phyloP scores from a whole-genome alignment of 2,113 vertebrate genomes.

The Anas platyrhynchos region DNA sequence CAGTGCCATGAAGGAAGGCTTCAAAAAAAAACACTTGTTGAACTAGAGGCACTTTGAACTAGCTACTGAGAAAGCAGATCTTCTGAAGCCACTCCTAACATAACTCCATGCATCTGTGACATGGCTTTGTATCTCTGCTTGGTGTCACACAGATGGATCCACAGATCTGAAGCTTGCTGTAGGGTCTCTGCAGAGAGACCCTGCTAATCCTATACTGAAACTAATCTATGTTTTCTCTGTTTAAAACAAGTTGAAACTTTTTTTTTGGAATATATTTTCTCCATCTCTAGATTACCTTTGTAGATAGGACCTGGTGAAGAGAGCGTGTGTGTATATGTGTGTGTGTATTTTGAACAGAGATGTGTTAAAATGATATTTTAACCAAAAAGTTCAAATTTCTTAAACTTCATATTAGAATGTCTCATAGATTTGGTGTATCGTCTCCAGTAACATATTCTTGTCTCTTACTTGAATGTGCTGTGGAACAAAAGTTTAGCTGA shows the following conservation, averaged over 20 bases:
- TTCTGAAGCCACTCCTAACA: background rate
- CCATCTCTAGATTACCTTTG: background rate
- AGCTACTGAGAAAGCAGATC: background rate
- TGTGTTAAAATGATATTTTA: background rate
- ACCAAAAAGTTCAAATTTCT: background rate
- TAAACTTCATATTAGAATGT: background rate
- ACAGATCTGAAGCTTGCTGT: background rate
- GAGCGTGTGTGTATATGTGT: background rate
- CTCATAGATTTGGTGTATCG: background rate
- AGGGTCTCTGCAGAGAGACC: background rate
- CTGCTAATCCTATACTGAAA: background rate
- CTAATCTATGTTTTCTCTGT: background rate
- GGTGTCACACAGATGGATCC: background rate
- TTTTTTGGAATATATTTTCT: background rate
- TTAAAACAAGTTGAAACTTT: background rate
- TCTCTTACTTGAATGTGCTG: background rate
- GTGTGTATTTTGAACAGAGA: background rate
- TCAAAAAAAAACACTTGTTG: background rate
- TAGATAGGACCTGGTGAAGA: background rate
- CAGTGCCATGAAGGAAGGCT: background rate
- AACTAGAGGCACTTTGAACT: background rate
- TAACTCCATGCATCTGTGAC: background rate
- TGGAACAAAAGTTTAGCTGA: background rate
- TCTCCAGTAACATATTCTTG: background rate
- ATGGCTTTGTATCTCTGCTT: background rate